Conservation (phyloP, 2,797 vertebrate species). For the Spinus pinus region DNA sequence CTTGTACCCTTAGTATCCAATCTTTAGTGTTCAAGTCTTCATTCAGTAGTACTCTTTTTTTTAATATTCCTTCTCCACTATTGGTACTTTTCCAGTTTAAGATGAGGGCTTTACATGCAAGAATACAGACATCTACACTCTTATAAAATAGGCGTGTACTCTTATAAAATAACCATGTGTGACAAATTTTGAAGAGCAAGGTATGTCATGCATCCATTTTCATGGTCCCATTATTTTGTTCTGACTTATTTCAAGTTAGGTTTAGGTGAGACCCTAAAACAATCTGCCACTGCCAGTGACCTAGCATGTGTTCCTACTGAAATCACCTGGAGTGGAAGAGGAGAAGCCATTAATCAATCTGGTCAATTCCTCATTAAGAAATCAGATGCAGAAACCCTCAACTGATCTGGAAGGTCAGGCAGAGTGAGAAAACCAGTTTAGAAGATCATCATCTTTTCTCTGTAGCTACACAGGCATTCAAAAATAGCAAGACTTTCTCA, state of each 20-base stretch:
- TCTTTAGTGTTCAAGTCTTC: not conserved
- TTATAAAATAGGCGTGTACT: not conserved
- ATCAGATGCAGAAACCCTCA: not conserved
- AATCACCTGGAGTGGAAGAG: not conserved
- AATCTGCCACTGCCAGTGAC: not conserved
- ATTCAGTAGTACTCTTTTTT: not conserved
- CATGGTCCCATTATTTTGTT: not conserved
- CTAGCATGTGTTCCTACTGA: not conserved
- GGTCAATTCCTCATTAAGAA: not conserved
- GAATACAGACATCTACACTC: not conserved
- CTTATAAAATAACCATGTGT: not conserved
- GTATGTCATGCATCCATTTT: not conserved
- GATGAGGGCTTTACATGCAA: not conserved
- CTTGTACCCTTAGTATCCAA: not conserved
- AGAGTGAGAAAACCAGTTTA: not conserved
- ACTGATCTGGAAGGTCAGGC: not conserved
- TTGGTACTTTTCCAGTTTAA: not conserved
- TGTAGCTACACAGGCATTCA: not conserved
- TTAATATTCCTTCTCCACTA: not conserved
- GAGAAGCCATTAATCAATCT: not conserved
- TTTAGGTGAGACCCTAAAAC: not conserved
- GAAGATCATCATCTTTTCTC: not conserved
- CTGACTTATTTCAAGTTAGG: not conserved
- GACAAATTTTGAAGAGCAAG: not conserved
- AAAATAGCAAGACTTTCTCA: not conserved